These are phyloP conservation scores for Drosophila murphyi DNA, from an alignment of 1,140 invertebrate species.

Conservation along the genomic window DNA sequence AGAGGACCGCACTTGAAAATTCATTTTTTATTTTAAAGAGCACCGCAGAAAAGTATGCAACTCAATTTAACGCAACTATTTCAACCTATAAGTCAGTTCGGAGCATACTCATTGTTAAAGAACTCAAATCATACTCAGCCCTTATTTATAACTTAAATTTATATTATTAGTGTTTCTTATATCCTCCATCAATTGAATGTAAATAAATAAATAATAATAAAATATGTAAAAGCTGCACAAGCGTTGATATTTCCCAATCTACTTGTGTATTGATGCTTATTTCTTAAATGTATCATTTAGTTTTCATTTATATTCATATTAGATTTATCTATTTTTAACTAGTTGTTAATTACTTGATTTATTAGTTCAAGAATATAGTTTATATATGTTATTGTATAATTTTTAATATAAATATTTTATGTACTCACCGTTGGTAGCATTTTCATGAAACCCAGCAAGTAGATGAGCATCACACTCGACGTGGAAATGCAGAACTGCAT, in stretches of 20 bases:
- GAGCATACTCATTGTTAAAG: neutral
- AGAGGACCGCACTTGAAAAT: constrained; percentile 1
- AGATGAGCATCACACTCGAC: constrained; percentile 87
- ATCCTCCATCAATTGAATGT: too few relatives aligned
- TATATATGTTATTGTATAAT: neutral
- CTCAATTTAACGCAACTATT: neutral
- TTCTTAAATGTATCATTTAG: constrained; percentile 12
- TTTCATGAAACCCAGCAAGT: constrained; percentile 87
- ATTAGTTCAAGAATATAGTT: neutral
- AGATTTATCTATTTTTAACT: too few relatives aligned
- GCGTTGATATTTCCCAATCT: too few relatives aligned
- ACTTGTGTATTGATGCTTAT: too few relatives aligned
- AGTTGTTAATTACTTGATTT: constrained; percentile 49
- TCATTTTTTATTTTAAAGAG: constrained; percentile 37
- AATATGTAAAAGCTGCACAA: too few relatives aligned
- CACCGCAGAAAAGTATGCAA: constrained; percentile 4
- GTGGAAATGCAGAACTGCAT: constrained; percentile 88
- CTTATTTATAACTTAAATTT: too few relatives aligned
- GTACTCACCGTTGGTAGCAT: constrained; percentile 86
- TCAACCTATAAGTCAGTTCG: neutral
- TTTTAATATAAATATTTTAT: constrained; percentile 37
- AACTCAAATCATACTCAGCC: neutral
- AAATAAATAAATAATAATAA: too few relatives aligned
- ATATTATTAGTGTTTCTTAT: too few relatives aligned
- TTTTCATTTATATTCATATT: constrained; percentile 48